Base-by-base conservation (phyloP, 2,113 vertebrate genomes). In the Nerophis ophidion region DNA sequence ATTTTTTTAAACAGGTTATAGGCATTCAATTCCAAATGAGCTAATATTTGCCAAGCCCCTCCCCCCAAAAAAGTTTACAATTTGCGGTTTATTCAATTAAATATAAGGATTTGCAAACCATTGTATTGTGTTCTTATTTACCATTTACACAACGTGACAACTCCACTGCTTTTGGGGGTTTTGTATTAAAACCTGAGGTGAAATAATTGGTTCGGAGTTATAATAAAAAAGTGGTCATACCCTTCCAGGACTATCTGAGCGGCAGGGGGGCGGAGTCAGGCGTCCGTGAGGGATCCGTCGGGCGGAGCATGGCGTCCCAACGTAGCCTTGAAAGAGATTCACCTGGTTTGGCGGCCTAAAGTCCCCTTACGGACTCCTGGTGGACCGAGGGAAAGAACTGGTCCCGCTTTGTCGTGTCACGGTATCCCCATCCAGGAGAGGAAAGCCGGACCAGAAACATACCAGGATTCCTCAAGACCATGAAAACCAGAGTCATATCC, bases 181-280 rank as follows among this genome's bases (percentile, higher is more conserved):
- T n/a, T n/a, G n/a, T n/a, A n/a, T n/a, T n/a, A n/a, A n/a, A n/a
- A n/a, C n/a, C n/a, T n/a, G n/a, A n/a, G n/a, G n/a, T n/a, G n/a
- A n/a, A n/a, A n/a, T n/a, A n/a, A n/a, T n/a, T n/a, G n/a, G n/a
- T n/a, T n/a, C n/a, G n/a, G n/a, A n/a, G n/a, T n/a, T n/a, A n/a
- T n/a, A n/a, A n/a, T n/a, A n/a, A n/a, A n/a, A 65, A 6, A 74
- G 65, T 52, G 48, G 12, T 81, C 40, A 44, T 44, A 44, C 11
- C 71, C 84, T 82, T 84, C 75, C 80, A 80, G 84, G 81, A 76
- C 80, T 84, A 82, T 83, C 80, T 82, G 81, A 77, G 75, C 72
- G 74, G 65, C 73, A 72, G 76, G 74, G 67, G 65, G 75, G 72
- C 70, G 78, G 68, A 78, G 68, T 86, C 77, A 82, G 80, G 81